phyloP scores from a whole-genome alignment of 2,113 vertebrate genomes.

The Zonotrichia leucophrys region DNA sequence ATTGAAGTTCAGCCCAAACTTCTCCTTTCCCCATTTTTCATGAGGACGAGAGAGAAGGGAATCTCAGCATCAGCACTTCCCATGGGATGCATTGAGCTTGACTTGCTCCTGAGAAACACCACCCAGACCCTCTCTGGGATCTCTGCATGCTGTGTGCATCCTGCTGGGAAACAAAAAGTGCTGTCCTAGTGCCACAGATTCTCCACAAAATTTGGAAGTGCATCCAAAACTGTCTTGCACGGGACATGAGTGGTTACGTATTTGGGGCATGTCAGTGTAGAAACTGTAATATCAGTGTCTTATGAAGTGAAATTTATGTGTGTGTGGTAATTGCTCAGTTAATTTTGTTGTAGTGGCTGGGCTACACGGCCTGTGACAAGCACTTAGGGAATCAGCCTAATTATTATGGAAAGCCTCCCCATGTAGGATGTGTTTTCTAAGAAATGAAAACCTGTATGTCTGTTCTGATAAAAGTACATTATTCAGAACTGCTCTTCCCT shows the following conservation, averaged over 20 bases:
- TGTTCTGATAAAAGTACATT: neutral
- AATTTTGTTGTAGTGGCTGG: neutral
- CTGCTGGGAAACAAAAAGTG: neutral
- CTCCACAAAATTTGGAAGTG: neutral
- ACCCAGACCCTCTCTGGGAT: too few relatives aligned
- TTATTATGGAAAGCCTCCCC: neutral
- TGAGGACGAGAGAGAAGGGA: fast-evolving
- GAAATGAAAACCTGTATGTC: neutral
- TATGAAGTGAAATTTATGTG: neutral
- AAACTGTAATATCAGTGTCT: neutral
- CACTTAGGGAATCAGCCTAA: neutral
- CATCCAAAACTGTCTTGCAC: neutral
- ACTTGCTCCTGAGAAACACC: neutral
- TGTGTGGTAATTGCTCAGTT: neutral
- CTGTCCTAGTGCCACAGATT: neutral
- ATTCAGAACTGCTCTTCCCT: neutral
- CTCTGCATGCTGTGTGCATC: fast-evolving
- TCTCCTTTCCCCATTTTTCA: neutral
- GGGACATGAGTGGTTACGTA: neutral
- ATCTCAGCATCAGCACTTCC: neutral
- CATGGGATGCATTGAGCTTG: neutral
- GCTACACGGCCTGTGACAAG: neutral
- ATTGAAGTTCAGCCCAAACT: fast-evolving
- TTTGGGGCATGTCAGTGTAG: neutral
- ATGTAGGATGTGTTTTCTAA: neutral